phyloP scores from a whole-genome alignment of 2,888 invertebrate species.

The Lasioglossum malachurum region DNA sequence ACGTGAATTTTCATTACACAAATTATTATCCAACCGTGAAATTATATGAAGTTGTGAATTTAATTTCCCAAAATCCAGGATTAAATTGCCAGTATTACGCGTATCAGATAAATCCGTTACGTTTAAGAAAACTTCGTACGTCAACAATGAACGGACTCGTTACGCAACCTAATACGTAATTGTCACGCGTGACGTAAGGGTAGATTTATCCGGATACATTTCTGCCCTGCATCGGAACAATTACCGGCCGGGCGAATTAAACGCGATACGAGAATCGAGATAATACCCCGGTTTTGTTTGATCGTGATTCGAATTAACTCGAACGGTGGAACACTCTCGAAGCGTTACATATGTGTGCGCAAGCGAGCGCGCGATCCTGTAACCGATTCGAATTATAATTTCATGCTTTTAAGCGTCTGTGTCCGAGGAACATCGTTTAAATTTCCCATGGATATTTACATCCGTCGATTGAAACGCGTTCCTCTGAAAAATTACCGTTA shows the following conservation, averaged over 20 bases:
- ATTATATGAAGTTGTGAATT: too few species aligned
- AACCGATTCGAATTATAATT: conserved; percentile 25
- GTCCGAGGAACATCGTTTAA: neutral
- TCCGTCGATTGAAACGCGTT: conserved; percentile 18
- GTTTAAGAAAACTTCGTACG: too few species aligned
- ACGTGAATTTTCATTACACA: neutral
- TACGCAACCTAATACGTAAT: conserved; percentile 3
- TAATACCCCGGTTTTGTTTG: conserved; percentile 32
- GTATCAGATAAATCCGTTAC: too few species aligned
- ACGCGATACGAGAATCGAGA: conserved; percentile 27
- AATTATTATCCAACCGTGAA: neutral
- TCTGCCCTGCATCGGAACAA: neutral
- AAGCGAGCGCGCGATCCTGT: neutral
- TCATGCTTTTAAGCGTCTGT: neutral
- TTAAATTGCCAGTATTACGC: too few species aligned
- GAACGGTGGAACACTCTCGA: neutral
- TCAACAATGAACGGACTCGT: too few species aligned
- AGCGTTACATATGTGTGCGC: neutral
- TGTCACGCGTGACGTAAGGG: neutral
- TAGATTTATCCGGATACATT: conserved; percentile 3
- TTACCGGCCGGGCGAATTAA: conserved; percentile 13
- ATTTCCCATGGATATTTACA: conserved; percentile 26
- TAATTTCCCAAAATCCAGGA: too few species aligned
- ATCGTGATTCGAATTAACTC: conserved; percentile 31
- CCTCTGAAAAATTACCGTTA: conserved; percentile 33